Evolutionary conservation across 2,113 vertebrate genomes (phyloP).

Genomic region (Aspiorhynchus laticeps): DNA sequence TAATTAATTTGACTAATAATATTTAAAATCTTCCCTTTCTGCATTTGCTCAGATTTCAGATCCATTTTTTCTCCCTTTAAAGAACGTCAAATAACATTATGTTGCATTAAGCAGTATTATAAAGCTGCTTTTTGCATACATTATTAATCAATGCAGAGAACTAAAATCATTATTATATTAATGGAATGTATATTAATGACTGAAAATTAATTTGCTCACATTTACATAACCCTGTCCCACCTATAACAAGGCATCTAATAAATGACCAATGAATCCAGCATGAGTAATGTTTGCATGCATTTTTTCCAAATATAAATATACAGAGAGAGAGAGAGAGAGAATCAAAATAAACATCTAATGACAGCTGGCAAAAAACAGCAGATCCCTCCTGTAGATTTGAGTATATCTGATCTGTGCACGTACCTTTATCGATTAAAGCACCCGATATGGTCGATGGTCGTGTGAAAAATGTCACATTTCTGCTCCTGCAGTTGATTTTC

Average conservation of each 20-base stretch:
- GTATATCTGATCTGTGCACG: slow-evolving; percentile 26
- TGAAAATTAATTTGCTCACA: neutral
- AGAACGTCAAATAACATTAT: neutral
- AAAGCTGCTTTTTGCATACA: neutral
- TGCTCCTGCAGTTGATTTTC: slow-evolving; percentile 12
- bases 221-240: neutral
- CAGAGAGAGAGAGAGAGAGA: no score
- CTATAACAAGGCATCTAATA: neutral
- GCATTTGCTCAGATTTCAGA: neutral
- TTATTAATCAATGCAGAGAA: neutral
- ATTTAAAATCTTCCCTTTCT: neutral
- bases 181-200: neutral
- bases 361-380: neutral
- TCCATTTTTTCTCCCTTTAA: neutral
- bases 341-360: neutral
- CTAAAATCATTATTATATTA: neutral
- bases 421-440: slow-evolving; percentile 74
- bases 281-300: neutral
- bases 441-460: slow-evolving; percentile 55
- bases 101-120: neutral
- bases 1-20: neutral
- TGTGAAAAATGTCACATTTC: slow-evolving; percentile 74
- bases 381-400: neutral
- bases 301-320: no score
- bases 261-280: neutral